Conservation (phyloP, 2,113 vertebrate species). For the Periophthalmodon schlosseri region DNA sequence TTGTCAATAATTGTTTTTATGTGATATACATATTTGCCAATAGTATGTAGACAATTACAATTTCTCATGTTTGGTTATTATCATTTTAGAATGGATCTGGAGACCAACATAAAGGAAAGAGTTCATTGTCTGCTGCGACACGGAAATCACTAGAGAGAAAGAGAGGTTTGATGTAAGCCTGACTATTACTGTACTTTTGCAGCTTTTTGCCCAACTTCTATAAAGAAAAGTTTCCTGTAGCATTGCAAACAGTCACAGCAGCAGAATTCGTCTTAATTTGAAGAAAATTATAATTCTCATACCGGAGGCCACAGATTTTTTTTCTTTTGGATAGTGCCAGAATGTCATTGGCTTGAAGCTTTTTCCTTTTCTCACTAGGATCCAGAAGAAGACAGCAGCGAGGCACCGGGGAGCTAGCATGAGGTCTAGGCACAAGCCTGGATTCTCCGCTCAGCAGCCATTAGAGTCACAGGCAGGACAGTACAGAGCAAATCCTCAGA, state of each 20-base stretch:
- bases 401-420: slow-evolving; percentile 17
- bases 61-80: slow-evolving; percentile 6
- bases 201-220: neutral
- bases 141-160: slow-evolving; percentile 75
- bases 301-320: neutral
- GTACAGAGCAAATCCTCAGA: slow-evolving; percentile 59
- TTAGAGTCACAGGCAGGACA: slow-evolving; percentile 41
- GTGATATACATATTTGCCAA: neutral
- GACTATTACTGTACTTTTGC: neutral
- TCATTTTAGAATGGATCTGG: slow-evolving; percentile 48
- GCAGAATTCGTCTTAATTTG: slow-evolving; percentile 12
- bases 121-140: slow-evolving; percentile 70
- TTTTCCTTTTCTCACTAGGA: slow-evolving; percentile 54
- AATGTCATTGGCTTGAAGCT: slow-evolving; percentile 15
- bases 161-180: slow-evolving; percentile 69
- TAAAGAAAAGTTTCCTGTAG: slow-evolving; percentile 7
- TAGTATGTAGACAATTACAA: neutral
- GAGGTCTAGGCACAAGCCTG: slow-evolving; percentile 19
- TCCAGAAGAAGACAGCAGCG: slow-evolving; percentile 58
- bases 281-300: slow-evolving; percentile 16
- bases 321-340: neutral
- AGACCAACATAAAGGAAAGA: slow-evolving; percentile 25
- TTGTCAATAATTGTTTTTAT: neutral
- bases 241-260: neutral
- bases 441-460: slow-evolving; percentile 16